These are phyloP conservation scores for Drosophila triauraria DNA, from an alignment of 1,140 invertebrate species.

Conservation along the genomic window DNA sequence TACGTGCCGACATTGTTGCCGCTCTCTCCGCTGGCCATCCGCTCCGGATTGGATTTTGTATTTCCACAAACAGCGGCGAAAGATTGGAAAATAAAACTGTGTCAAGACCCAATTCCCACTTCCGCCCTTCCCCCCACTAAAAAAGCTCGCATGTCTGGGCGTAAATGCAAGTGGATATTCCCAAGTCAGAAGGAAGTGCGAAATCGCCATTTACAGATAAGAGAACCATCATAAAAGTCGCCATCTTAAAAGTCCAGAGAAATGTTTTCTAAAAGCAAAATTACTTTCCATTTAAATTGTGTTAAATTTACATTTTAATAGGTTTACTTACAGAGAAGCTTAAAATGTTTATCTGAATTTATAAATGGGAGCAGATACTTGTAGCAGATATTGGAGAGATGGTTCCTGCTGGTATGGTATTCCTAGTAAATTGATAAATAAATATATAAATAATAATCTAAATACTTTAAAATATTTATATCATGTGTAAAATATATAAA, in stretches of 20 bases:
- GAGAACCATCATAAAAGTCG: slow-evolving; percentile 8
- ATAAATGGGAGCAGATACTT: too few relatives aligned
- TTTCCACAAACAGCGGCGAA: slow-evolving; percentile 9
- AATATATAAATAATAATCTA: too few relatives aligned
- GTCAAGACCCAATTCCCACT: slow-evolving; percentile 7
- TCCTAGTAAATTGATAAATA: too few relatives aligned
- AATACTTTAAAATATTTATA: too few relatives aligned
- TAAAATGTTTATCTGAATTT: too few relatives aligned
- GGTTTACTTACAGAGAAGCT: neutral
- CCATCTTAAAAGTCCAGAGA: neutral
- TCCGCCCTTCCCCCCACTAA: neutral
- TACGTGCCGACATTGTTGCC: slow-evolving; percentile 64
- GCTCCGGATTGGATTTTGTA: slow-evolving; percentile 60
- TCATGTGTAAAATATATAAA: too few relatives aligned
- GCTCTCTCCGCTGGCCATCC: slow-evolving; percentile 27
- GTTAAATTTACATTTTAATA: neutral
- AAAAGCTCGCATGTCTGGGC: slow-evolving; percentile 4
- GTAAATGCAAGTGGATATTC: neutral
- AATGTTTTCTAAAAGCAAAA: neutral
- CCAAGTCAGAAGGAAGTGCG: slow-evolving; percentile 1
- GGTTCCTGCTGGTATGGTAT: too few relatives aligned
- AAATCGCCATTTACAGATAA: slow-evolving; percentile 10
- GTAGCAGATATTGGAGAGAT: too few relatives aligned
- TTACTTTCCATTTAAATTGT: neutral
- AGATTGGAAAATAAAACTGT: slow-evolving; percentile 32